Evolutionary conservation across 1,140 invertebrate genomes (phyloP).

Genomic region (Drosophila watanabei): DNA sequence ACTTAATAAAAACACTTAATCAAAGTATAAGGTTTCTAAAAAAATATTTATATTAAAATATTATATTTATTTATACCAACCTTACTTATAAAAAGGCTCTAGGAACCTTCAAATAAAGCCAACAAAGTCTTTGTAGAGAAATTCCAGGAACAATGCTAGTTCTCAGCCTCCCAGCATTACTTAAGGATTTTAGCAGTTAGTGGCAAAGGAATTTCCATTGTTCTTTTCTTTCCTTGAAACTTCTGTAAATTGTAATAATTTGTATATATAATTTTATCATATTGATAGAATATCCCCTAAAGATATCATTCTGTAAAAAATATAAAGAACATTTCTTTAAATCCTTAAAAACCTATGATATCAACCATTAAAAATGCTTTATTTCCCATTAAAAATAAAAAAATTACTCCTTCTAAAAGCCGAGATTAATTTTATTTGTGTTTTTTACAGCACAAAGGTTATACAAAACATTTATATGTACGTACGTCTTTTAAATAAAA

Average conservation of each 20-base stretch:
- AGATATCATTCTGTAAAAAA: not conserved
- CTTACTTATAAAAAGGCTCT: no score
- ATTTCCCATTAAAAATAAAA: not conserved
- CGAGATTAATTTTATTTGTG: slow-evolving; percentile 18
- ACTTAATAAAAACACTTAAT: not conserved
- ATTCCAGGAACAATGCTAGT: no score
- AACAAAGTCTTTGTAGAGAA: no score
- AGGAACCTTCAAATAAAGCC: no score
- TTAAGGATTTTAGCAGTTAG: no score
- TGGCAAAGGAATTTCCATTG: no score
- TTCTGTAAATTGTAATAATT: no score
- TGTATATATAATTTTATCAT: no score
- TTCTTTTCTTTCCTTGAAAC: no score
- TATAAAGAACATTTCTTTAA: no score
- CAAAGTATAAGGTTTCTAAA: not conserved
- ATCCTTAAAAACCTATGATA: not conserved
- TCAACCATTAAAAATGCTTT: no score
- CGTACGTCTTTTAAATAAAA: slow-evolving; percentile 8
- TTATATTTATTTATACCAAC: not conserved
- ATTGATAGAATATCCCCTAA: not conserved
- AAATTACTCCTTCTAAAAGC: not conserved
- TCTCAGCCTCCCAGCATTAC: no score
- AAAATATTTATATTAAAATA: not conserved
- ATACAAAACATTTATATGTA: slow-evolving; percentile 1
- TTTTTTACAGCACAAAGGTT: slow-evolving; percentile 13